These are phyloP conservation scores for Rhinopomastus cyanomelas DNA, from an alignment of 2,113 vertebrate species.

Conservation along the genomic window DNA sequence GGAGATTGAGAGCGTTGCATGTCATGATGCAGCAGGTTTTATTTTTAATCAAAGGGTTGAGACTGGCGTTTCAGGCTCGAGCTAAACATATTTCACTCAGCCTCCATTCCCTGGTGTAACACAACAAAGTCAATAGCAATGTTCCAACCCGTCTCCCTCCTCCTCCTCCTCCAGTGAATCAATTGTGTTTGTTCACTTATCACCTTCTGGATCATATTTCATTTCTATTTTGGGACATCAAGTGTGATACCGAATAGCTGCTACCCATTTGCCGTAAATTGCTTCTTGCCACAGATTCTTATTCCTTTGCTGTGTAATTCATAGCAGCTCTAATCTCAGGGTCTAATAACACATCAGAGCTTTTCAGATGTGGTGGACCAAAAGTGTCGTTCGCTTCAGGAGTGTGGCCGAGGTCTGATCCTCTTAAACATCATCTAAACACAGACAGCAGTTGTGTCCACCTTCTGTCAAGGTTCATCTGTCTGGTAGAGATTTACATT, in stretches of 20 bases:
- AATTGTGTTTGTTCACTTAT: slow-evolving; percentile 60
- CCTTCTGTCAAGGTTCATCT: background rate
- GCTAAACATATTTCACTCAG: slow-evolving; percentile 46
- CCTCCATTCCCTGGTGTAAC: background rate
- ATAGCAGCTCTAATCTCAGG: slow-evolving; percentile 14
- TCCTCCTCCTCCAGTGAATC: background rate
- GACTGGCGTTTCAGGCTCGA: slow-evolving; percentile 1
- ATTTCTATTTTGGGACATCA: slow-evolving; percentile 44
- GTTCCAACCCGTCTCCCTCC: slow-evolving; percentile 23
- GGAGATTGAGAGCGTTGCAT: slow-evolving; percentile 1
- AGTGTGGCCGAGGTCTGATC: background rate
- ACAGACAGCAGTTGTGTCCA: background rate
- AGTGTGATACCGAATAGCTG: slow-evolving; percentile 23
- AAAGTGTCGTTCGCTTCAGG: background rate
- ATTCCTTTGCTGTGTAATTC: slow-evolving; percentile 21
- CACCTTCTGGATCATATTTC: slow-evolving; percentile 51
- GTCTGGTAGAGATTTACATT: background rate
- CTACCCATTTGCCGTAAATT: slow-evolving; percentile 44
- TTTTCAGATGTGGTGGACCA: background rate
- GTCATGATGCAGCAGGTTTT: slow-evolving; percentile 21
- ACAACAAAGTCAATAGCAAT: slow-evolving; percentile 43
- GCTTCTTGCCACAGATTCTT: slow-evolving; percentile 26
- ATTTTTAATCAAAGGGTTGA: slow-evolving; percentile 47
- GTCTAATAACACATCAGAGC: background rate
- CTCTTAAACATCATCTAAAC: background rate